Evolutionary conservation across 2,888 invertebrate species (phyloP).

Genomic region (Podotricha telesiphe): DNA sequence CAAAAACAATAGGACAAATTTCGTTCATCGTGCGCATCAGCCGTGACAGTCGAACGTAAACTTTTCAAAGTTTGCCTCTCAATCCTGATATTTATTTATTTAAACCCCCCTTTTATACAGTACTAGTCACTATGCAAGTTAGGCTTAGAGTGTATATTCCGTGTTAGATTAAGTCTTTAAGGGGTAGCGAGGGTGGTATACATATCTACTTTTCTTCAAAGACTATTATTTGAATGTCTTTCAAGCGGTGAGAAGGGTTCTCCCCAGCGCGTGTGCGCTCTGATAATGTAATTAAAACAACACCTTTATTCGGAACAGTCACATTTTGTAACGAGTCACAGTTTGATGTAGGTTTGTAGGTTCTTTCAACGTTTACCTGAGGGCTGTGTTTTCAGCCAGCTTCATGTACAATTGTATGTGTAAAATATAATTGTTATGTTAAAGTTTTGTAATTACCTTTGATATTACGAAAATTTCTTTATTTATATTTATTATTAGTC

Average conservation of each 20-base stretch:
- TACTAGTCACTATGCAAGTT: constrained; percentile 11
- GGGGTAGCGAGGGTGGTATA: constrained; percentile 32
- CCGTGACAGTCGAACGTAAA: constrained; percentile 74
- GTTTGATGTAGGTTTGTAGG: constrained; percentile 53
- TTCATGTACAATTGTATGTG: constrained; percentile 4
- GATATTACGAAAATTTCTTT: neutral
- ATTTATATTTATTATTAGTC: neutral
- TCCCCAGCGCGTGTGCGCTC: constrained; percentile 71
- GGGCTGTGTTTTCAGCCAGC: constrained; percentile 20
- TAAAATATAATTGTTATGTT: constrained; percentile 9
- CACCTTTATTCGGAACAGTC: constrained; percentile 77
- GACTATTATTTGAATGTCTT: constrained; percentile 83
- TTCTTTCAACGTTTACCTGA: constrained; percentile 34
- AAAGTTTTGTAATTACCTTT: constrained; percentile 16
- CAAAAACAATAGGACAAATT: constrained; percentile 44
- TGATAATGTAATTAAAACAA: constrained; percentile 84
- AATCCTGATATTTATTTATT: constrained; percentile 11
- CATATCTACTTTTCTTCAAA: constrained; percentile 72
- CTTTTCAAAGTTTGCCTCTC: constrained; percentile 72
- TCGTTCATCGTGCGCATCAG: constrained; percentile 57
- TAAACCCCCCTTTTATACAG: constrained; percentile 23
- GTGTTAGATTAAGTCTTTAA: constrained; percentile 41
- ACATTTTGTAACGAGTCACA: constrained; percentile 65
- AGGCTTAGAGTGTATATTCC: constrained; percentile 49
- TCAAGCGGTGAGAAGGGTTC: constrained; percentile 81